Base-by-base conservation (phyloP, 2,113 vertebrate genomes). In the Thalassoma bifasciatum region DNA sequence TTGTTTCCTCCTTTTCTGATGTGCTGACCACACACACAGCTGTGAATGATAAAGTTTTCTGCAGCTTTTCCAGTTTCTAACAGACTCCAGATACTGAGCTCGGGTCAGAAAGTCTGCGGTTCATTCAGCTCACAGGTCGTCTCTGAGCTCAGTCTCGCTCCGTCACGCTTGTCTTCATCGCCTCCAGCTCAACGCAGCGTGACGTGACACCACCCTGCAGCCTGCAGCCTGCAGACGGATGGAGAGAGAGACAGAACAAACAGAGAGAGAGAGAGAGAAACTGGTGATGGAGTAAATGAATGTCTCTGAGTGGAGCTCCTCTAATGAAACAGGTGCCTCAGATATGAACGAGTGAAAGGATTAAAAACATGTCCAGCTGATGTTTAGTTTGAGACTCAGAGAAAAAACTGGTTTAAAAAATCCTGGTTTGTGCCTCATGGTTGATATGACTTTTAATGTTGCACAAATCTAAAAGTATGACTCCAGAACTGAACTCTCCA, bases 101-200 rank as follows among this genome's bases (percentile, higher is more conserved):
- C 6, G 4, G 34, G 54, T 57, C 56, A n/a, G 30, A 19, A 64
- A 24, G 14, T 60, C 52, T 40, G 47, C 67, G 73, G 73, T 23
- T 52, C 17, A 4, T 14, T 13, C 64, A 68, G 17, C n/a, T 7
- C 22, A 5, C 51, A 23, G 46, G 61, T 40, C 34, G 26, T n/a
- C 75, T 79, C 73, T 53, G 59, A 19, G 75, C 77, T 86, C 89
- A 81, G 90, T 84, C 90, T 83, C 86, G 77, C 65, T 72, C 66
- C 57, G 89, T 91, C 92, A 92, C 67, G 88, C 90, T 79, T 92
- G 89, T 93, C 90, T 87, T 77, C 90, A 62, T 61, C 70, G 10
- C 75, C 75, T 84, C 36, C 9, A 47, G 80, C 46, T 77, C 75
- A 84, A 21, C 72, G 79, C 75, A 65, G 78, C 66, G 67, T 89